phyloP scores from a whole-genome alignment of 2,888 invertebrate species.

The Tanytarsus gracilentus region DNA sequence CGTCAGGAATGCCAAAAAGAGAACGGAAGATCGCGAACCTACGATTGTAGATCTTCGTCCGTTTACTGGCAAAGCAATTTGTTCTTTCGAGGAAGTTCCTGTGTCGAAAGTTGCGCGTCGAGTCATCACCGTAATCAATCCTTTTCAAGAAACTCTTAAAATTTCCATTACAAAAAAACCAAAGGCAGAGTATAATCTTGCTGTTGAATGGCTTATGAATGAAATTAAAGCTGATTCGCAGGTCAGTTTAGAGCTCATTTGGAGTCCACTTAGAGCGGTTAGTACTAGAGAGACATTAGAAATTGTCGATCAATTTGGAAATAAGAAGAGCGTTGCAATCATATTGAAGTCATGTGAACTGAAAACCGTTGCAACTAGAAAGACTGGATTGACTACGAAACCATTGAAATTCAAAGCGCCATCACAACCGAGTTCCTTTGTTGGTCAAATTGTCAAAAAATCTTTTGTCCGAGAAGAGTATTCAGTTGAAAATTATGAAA shows the following conservation, averaged over 20 bases:
- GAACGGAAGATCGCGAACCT: constrained; percentile 41
- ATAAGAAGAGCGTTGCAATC: constrained; percentile 57
- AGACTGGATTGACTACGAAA: constrained; percentile 31
- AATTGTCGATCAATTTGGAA: constrained; percentile 53
- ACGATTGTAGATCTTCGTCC: constrained; percentile 51
- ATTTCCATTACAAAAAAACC: constrained; percentile 47
- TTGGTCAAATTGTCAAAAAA: not conserved
- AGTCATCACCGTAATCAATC: constrained; percentile 51
- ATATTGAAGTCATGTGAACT: constrained; percentile 49
- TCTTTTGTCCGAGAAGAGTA: too few relatives aligned
- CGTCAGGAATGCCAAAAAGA: constrained; percentile 36
- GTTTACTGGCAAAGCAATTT: constrained; percentile 56
- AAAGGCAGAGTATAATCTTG: constrained; percentile 49
- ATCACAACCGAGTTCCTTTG: constrained; percentile 23
- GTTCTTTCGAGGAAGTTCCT: constrained; percentile 57
- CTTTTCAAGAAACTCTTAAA: constrained; percentile 43
- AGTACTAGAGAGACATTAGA: constrained; percentile 55
- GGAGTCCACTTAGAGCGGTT: constrained; percentile 54
- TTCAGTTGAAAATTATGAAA: not conserved
- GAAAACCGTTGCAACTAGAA: constrained; percentile 30
- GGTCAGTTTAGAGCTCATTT: constrained; percentile 50
- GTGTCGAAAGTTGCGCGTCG: constrained; percentile 49
- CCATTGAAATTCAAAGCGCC: constrained; percentile 41
- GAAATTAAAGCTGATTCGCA: constrained; percentile 49
- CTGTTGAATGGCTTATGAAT: constrained; percentile 49